A percentile compares a stretch with the other conserved stretches of the same genome.
Evolutionary conservation across 1,140 invertebrate genomes (phyloP).

Genomic region (Hylyphantes graminicola): DNA sequence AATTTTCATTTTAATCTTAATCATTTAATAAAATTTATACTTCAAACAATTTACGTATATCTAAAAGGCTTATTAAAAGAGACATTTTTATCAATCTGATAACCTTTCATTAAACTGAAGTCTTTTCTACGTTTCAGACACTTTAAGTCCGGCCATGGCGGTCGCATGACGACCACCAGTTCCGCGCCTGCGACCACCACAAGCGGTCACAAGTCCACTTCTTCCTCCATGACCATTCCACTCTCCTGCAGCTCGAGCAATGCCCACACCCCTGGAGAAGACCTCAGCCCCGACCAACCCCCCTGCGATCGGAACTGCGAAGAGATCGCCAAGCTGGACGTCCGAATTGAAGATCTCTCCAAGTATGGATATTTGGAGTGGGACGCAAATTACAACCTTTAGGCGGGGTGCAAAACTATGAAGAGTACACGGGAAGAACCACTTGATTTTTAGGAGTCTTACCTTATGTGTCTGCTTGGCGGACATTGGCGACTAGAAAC

Average conservation of each 20-base stretch:
- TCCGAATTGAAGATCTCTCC: conserved; percentile 39
- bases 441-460: too few species aligned
- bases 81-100: too few species aligned
- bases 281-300: conserved; percentile 47
- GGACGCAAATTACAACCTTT: too few species aligned
- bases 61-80: too few species aligned
- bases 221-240: conserved; percentile 55
- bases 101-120: background rate
- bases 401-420: too few species aligned
- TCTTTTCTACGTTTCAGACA: conserved; percentile 5
- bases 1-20: background rate
- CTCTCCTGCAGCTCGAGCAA: conserved; percentile 53
- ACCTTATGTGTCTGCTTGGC: too few species aligned
- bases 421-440: too few species aligned
- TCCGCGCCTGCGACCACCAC: conserved; percentile 42
- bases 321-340: conserved; percentile 39
- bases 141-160: conserved; percentile 52
- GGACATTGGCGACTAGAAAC: too few species aligned
- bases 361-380: conserved; percentile 4
- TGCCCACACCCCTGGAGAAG: conserved; percentile 52
- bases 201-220: conserved; percentile 57
- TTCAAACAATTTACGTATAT: too few species aligned
- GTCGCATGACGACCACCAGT: conserved; percentile 40
- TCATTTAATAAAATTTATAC: too few species aligned
- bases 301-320: conserved; percentile 26